Base-by-base conservation (phyloP, 2,797 vertebrate species). In the Malacoraja senta region DNA sequence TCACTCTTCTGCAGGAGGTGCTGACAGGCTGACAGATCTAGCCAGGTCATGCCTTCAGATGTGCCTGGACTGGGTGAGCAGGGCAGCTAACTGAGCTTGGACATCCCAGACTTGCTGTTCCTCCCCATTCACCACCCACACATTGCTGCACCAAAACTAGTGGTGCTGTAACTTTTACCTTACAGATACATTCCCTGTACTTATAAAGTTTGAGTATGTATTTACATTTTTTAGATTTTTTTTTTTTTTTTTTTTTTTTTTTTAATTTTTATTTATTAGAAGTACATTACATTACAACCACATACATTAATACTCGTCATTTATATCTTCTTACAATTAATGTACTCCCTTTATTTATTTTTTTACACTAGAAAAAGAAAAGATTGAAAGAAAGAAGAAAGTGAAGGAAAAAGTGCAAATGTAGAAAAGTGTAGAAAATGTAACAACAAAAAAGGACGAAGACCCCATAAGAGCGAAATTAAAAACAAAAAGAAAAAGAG, bases 191-290 rank as follows among this genome's bases (percentile, higher is more conserved):
- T 26, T 6, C 44, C 79, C 44, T 3, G 29, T 15, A 9, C 26
- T n/a, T n/a, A 32, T 63, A 32, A 8, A 88, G 61, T 65, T 88
- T 7, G 4, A 86, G 61, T 86, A n/a, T 86, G 26, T 13, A 29
- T 86, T 26, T 10, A 65, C 9, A 17, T 88, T 7, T 68, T 65
- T 84, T 65, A 1, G 13, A 2, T 93, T 19, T 44, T 74, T 76
- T 65, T 93, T 78, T 94, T 95, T 93, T 95, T 1, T 95, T 95
- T 96, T 93, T 95, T n/a, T n/a, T n/a, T n/a, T n/a, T n/a, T n/a
- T n/a, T n/a, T n/a, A n/a, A n/a, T n/a, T n/a, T n/a, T n/a, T n/a
- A n/a, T n/a, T n/a, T n/a, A n/a, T n/a, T n/a, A n/a, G n/a, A n/a
- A n/a, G n/a, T n/a, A n/a, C n/a, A n/a, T n/a, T n/a, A n/a, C n/a